These are phyloP conservation scores for Mixornis gularis DNA, from an alignment of 2,113 vertebrate genomes.

Conservation along the genomic window DNA sequence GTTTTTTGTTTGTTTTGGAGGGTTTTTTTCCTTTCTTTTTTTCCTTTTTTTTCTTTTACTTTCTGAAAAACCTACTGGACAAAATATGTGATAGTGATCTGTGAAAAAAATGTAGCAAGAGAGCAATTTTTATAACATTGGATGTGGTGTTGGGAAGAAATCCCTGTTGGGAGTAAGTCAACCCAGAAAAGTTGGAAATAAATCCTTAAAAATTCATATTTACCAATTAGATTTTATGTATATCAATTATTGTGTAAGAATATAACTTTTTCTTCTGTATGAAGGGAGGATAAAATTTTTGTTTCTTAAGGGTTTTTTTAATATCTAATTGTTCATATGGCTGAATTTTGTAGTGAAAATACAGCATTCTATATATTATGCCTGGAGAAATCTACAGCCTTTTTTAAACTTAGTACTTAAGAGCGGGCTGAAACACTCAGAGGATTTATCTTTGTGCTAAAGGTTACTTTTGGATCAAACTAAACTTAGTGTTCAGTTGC, in stretches of 20 bases:
- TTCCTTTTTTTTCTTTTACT: background rate
- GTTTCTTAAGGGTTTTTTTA: background rate
- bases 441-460: background rate
- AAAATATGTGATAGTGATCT: background rate
- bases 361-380: background rate
- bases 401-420: background rate
- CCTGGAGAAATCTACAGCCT: background rate
- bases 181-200: slow-evolving; percentile 18
- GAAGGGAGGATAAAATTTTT: background rate
- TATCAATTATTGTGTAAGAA: background rate
- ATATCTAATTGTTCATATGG: background rate
- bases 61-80: background rate
- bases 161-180: background rate
- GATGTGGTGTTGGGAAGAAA: slow-evolving; percentile 3
- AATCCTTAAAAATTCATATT: slow-evolving; percentile 35
- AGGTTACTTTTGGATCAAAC: background rate
- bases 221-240: background rate
- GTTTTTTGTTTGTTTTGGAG: background rate
- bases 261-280: background rate
- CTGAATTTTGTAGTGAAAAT: background rate
- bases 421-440: background rate
- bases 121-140: background rate
- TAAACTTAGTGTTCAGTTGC: background rate
- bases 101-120: slow-evolving; percentile 22
- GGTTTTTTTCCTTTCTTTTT: background rate